These are phyloP conservation scores for Tor tambroides DNA, from an alignment of 2,113 vertebrate species.

Conservation along the genomic window DNA sequence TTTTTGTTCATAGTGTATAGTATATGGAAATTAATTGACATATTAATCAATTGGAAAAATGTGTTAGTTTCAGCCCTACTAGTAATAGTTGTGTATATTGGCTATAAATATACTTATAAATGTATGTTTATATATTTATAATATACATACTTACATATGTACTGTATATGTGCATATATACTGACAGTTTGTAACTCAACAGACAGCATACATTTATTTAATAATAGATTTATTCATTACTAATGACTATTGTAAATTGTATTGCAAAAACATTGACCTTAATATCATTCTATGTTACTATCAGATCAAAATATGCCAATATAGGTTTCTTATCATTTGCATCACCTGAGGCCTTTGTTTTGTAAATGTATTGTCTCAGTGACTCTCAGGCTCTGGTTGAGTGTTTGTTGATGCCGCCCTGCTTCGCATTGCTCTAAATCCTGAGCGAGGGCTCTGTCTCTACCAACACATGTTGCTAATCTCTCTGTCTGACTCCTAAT, in stretches of 20 bases:
- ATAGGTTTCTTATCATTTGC: no score
- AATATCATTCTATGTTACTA: background rate
- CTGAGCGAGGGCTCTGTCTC: no score
- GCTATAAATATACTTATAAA: background rate
- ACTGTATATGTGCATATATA: background rate
- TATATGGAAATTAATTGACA: background rate
- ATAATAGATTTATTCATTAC: background rate
- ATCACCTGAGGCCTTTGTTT: no score
- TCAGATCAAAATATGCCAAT: background rate
- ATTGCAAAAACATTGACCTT: background rate
- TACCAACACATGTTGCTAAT: no score
- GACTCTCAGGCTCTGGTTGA: no score
- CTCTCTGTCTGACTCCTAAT: no score
- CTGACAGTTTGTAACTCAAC: background rate
- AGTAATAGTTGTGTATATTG: background rate
- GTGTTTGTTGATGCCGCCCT: no score
- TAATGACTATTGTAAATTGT: background rate
- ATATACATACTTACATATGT: no score
- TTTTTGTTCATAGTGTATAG: background rate
- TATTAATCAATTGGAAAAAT: background rate
- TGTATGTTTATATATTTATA: background rate
- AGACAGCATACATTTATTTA: background rate
- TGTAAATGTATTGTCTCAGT: no score
- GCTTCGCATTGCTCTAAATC: no score
- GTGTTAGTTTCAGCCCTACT: background rate